These are phyloP conservation scores for Pangasius larnaudii DNA, from an alignment of 2,797 vertebrate genomes.

Conservation along the genomic window DNA sequence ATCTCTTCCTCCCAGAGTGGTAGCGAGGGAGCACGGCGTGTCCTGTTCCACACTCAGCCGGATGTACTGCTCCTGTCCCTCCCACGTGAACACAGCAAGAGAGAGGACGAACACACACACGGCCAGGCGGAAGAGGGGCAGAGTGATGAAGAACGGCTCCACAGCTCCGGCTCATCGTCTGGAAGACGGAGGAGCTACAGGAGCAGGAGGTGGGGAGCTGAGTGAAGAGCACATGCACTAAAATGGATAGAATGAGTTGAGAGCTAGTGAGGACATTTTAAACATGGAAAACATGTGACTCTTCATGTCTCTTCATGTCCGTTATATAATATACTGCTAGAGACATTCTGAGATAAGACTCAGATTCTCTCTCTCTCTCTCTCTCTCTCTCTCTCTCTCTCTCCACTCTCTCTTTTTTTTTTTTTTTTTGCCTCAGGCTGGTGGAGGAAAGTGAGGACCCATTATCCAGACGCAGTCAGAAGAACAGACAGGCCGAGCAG, in stretches of 20 bases:
- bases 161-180: constrained; percentile 46
- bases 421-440: constrained; percentile 13
- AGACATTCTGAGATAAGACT: neutral
- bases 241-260: neutral
- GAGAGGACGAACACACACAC: neutral
- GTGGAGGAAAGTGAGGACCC: constrained; percentile 60
- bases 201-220: constrained; percentile 33
- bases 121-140: constrained; percentile 14
- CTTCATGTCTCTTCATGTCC: neutral
- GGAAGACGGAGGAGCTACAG: constrained; percentile 62
- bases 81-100: constrained; percentile 36
- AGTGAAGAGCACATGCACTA: constrained; percentile 34
- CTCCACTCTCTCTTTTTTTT: neutral
- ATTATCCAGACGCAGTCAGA: constrained; percentile 68
- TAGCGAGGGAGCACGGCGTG: constrained; percentile 65
- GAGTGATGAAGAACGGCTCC: constrained; percentile 53
- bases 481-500: constrained; percentile 75
- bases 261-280: neutral
- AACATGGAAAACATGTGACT: neutral
- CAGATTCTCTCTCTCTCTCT: neutral
- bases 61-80: constrained; percentile 74
- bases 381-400: no score
- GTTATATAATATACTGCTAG: neutral
- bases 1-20: neutral
- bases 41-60: constrained; percentile 77